These are phyloP conservation scores for Sminthurinus aureus DNA, from an alignment of 2,888 invertebrate species.

Conservation along the genomic window DNA sequence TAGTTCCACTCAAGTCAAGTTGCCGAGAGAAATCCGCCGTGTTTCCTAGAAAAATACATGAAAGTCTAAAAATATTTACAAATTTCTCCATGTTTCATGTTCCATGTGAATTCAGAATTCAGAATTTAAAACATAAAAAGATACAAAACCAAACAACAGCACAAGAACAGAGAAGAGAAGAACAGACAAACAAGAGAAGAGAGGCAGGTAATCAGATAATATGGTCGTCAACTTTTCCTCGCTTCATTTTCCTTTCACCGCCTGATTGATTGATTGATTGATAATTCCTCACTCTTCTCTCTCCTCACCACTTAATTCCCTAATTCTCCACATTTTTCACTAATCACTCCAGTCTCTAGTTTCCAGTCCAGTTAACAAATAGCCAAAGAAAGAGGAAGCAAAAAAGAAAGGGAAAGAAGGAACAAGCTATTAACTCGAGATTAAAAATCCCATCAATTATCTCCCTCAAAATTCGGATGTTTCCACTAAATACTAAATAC, in stretches of 20 bases:
- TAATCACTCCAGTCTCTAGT: too few relatives aligned
- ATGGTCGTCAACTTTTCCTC: background rate
- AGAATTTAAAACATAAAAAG: too few relatives aligned
- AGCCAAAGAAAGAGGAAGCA: too few relatives aligned
- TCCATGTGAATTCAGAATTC: too few relatives aligned
- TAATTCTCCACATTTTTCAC: too few relatives aligned
- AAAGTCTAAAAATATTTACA: too few relatives aligned
- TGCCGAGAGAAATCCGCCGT: background rate
- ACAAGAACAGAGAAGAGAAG: background rate
- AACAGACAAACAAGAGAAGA: background rate
- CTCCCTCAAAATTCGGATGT: background rate
- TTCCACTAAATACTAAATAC: too few relatives aligned
- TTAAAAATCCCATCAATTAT: background rate
- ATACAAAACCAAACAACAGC: too few relatives aligned
- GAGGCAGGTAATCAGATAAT: background rate
- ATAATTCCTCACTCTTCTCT: background rate
- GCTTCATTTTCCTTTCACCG: background rate
- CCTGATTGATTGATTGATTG: background rate
- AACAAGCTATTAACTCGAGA: background rate
- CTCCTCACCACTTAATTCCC: background rate
- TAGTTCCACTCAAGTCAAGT: constrained; percentile 33
- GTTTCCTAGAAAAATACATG: background rate
- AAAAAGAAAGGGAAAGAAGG: too few relatives aligned
- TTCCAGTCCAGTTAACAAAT: background rate
- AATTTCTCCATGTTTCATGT: too few relatives aligned